phyloP scores from a whole-genome alignment of 2,797 vertebrate genomes.

The Aulostomus chinensis region DNA sequence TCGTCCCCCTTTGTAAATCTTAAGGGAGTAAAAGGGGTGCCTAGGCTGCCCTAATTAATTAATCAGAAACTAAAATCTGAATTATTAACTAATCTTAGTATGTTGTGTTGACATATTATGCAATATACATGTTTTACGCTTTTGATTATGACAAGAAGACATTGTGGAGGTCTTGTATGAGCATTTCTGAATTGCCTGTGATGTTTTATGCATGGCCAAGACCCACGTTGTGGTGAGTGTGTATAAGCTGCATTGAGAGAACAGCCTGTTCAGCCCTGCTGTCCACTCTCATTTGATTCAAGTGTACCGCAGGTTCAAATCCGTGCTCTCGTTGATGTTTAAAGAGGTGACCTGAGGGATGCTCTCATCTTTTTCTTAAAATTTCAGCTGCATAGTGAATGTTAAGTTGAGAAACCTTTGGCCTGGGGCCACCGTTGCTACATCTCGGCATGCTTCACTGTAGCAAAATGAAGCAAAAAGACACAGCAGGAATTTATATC shows the following conservation, averaged over 20 bases:
- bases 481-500: constrained; percentile 5
- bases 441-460: neutral
- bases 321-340: constrained; percentile 7
- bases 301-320: constrained; percentile 28
- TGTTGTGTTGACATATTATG: constrained; percentile 71
- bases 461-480: neutral
- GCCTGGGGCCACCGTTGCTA: constrained; percentile 4
- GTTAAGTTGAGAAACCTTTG: neutral
- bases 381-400: too few species aligned
- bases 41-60: constrained; percentile 56
- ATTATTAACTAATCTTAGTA: constrained; percentile 70
- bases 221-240: constrained; percentile 15
- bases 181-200: constrained; percentile 39
- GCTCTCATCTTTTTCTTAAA: neutral
- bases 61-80: constrained; percentile 69
- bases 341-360: constrained; percentile 3
- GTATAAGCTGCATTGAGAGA: constrained; percentile 21
- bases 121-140: constrained; percentile 59
- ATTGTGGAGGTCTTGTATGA: constrained; percentile 41
- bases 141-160: constrained; percentile 61
- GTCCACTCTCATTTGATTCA: constrained; percentile 36
- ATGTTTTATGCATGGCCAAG: constrained; percentile 68
- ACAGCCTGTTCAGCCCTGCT: constrained; percentile 28
- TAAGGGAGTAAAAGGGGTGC: constrained; percentile 10
- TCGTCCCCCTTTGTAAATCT: constrained; percentile 10